These are phyloP conservation scores for Ceratitis capitata DNA, from an alignment of 1,140 invertebrate genomes.

Conservation along the genomic window DNA sequence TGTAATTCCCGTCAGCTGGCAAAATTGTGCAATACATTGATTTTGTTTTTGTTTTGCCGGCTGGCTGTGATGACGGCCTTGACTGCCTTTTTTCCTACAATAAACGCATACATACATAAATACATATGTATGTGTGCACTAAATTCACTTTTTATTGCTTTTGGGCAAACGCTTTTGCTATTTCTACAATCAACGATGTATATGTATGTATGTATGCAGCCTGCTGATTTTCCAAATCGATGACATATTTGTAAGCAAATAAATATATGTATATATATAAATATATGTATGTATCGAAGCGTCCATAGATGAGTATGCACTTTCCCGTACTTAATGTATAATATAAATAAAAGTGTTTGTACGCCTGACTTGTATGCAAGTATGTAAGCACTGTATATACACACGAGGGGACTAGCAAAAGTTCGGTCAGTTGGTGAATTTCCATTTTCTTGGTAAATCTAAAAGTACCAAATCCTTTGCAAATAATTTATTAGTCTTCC, in stretches of 20 bases:
- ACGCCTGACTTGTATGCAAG: too few relatives aligned
- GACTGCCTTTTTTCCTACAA: background rate
- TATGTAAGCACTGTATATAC: too few relatives aligned
- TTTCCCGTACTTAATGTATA: background rate
- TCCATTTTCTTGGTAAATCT: too few relatives aligned
- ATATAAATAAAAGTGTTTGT: background rate
- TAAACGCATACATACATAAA: too few relatives aligned
- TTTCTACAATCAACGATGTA: background rate
- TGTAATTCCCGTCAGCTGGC: background rate
- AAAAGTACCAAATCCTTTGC: too few relatives aligned
- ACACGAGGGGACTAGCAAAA: too few relatives aligned
- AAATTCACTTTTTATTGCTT: conserved; percentile 1
- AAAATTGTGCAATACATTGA: background rate
- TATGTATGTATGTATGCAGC: background rate
- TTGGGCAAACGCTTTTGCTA: background rate
- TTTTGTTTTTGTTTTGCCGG: background rate
- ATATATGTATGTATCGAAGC: background rate
- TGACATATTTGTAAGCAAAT: background rate
- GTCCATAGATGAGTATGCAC: background rate
- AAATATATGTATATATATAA: background rate
- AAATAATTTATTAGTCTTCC: too few relatives aligned
- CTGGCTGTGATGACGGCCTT: background rate
- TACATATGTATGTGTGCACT: too few relatives aligned
- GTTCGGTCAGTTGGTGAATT: too few relatives aligned
- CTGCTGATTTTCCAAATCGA: background rate